Evolutionary conservation across 1,140 invertebrate species (phyloP).

Genomic region (Ostrea edulis): DNA sequence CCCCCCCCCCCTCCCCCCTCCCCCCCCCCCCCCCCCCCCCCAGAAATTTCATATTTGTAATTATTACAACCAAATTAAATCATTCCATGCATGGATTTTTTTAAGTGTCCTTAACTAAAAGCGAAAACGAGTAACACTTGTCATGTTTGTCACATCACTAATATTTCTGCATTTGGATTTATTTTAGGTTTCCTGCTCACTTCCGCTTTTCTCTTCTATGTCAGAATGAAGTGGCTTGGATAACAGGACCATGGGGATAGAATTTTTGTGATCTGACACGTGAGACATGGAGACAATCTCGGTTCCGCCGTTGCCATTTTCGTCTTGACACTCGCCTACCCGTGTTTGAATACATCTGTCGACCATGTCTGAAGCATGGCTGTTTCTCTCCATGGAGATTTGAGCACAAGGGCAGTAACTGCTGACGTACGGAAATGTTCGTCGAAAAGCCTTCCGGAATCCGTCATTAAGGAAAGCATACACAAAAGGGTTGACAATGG

Average conservation of each 20-base stretch:
- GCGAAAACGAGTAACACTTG: no score
- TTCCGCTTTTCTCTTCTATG: not conserved
- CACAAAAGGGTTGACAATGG: constrained; percentile 95
- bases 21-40: no score
- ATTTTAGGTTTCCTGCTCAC: constrained; percentile 8
- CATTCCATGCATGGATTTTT: no score
- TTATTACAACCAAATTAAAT: no score
- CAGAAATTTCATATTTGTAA: no score
- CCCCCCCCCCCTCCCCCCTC: no score
- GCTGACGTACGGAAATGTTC: constrained; percentile 65
- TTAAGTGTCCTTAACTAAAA: no score
- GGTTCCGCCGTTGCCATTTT: constrained; percentile 40
- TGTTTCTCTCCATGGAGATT: constrained; percentile 41
- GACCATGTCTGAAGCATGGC: constrained; percentile 52
- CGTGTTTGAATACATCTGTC: constrained; percentile 53
- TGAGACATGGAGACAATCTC: constrained; percentile 35
- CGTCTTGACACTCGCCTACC: constrained; percentile 43
- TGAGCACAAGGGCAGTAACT: constrained; percentile 51
- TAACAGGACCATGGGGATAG: not conserved
- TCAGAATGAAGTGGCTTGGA: not conserved
- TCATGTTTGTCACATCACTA: not conserved
- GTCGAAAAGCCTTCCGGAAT: constrained; percentile 88
- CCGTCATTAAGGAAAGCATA: constrained; percentile 95
- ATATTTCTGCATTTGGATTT: not conserved
- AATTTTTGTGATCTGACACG: constrained; percentile 34